These are phyloP conservation scores for Microcebus griseorufus DNA, from an alignment of 2,113 vertebrate genomes.

Conservation along the genomic window DNA sequence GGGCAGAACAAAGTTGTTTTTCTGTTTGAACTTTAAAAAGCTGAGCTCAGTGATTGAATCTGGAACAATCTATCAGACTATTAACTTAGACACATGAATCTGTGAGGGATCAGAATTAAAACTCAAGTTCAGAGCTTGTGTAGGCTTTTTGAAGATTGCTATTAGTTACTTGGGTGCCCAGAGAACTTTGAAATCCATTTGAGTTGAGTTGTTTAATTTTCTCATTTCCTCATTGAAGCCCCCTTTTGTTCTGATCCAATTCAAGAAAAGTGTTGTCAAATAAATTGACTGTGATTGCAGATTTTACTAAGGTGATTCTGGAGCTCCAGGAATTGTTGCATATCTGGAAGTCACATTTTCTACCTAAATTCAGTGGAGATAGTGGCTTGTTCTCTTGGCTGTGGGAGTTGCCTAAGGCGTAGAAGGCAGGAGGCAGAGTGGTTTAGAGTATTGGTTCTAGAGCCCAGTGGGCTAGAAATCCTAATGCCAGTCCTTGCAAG, in stretches of 20 bases:
- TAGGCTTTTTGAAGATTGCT: not conserved
- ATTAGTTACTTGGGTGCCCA: not conserved
- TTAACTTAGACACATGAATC: not conserved
- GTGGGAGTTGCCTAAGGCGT: not conserved
- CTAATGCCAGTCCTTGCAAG: not conserved
- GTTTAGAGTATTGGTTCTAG: not conserved
- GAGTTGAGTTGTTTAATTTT: not conserved
- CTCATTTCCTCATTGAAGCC: not conserved
- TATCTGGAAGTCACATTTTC: not conserved
- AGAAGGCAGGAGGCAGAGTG: not conserved
- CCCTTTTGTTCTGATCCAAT: not conserved
- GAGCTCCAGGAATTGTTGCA: not conserved
- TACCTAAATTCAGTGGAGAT: not conserved
- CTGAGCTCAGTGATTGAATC: not conserved
- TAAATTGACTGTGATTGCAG: not conserved
- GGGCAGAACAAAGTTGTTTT: not conserved
- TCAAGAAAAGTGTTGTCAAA: not conserved
- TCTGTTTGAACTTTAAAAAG: not conserved
- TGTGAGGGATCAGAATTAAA: not conserved
- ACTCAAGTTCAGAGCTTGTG: not conserved
- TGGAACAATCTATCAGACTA: not conserved
- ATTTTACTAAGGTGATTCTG: not conserved
- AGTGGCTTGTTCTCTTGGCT: not conserved
- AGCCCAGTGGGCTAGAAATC: not conserved
- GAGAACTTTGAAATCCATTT: not conserved